Evolutionary conservation across 37 sponge, comb jelly and placozoan genomes (phyloP).

Genomic region (Mnemiopsis leidyi): DNA sequence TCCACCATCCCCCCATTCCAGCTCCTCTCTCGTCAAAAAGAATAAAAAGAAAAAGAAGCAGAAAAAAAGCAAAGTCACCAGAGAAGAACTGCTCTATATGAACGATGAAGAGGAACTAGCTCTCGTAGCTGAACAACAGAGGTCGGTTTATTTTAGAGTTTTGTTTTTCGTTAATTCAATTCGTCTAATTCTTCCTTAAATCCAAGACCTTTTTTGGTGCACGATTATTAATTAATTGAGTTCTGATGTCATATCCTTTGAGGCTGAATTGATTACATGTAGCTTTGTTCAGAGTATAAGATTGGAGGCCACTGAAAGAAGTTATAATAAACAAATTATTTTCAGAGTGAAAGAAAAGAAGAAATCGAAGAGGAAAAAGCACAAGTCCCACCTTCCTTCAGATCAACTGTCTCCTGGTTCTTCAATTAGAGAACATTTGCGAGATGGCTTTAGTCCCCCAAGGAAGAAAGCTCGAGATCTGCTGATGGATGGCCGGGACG

Average conservation of each 20-base stretch:
- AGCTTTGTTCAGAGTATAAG: no score
- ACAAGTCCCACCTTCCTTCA: background rate
- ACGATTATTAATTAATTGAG: no score
- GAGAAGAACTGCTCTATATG: constrained; percentile 53
- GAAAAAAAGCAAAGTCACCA: constrained; percentile 16
- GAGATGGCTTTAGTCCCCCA: constrained; percentile 13
- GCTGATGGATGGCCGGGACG: background rate
- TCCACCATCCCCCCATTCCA: constrained; percentile 18
- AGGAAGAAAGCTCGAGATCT: background rate
- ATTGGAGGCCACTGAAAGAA: no score
- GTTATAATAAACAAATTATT: no score
- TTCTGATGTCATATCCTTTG: no score
- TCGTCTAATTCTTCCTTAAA: no score
- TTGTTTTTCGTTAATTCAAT: no score
- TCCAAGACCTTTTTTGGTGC: no score
- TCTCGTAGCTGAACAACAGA: background rate
- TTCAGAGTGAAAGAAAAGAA: constrained; percentile 16
- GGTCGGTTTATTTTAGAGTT: no score
- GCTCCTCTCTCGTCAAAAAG: background rate
- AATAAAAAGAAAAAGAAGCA: constrained; percentile 38
- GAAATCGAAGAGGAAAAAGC: constrained; percentile 15
- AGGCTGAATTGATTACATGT: no score
- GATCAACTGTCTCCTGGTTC: background rate
- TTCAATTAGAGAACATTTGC: background rate
- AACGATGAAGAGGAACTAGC: constrained; percentile 48